Base-by-base conservation (phyloP, 2,888 invertebrate genomes). In the Zygothrica quintamaculata region DNA sequence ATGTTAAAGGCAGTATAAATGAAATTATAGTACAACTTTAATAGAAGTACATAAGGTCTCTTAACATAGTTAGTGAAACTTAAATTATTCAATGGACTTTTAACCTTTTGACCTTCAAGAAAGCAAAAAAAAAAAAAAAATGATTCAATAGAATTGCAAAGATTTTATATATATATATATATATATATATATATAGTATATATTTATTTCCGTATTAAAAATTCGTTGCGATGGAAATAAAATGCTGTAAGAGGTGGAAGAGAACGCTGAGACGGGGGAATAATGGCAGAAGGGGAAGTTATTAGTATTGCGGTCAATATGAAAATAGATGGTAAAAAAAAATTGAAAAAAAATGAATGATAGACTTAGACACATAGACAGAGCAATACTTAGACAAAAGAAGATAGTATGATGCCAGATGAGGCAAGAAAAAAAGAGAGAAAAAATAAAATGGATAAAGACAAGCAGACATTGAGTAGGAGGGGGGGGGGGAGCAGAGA, bases 281-380 rank as follows among this genome's bases (percentile, higher is more conserved):
- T 5, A 8, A 29, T 15, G 8, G 29, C 8, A n/a, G 8, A 22
- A 2, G 29, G 9, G 1, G 5, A 3, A 4, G 13, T 39, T 18
- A 34, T 53, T 39, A 40, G 68, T 42, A 15, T 13, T 34, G 37
- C 33, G 36, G 36, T 12, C 3, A 29, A 29, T 15, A 42, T 15
- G 44, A 46, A 47, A 50, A 22, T 22, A 42, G 16, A 29, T 22
- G 18, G 18, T 5, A 22, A 22, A n/a, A n/a, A n/a, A n/a, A n/a
- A n/a, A n/a, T n/a, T n/a, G n/a, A n/a, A n/a, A n/a, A n/a, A n/a
- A 57, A 26, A 47, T 36, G 33, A 62, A 15, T 40, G 50, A 53
- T 34, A 31, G 46, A 46, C 53, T 46, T 11, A 33, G 15, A 15
- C 29, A 34, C 13, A 3, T n/a, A n/a, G 25, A 9, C 4, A 25